phyloP scores from a whole-genome alignment of 2,797 vertebrate genomes.

The Enteromius afrohamiltoni region DNA sequence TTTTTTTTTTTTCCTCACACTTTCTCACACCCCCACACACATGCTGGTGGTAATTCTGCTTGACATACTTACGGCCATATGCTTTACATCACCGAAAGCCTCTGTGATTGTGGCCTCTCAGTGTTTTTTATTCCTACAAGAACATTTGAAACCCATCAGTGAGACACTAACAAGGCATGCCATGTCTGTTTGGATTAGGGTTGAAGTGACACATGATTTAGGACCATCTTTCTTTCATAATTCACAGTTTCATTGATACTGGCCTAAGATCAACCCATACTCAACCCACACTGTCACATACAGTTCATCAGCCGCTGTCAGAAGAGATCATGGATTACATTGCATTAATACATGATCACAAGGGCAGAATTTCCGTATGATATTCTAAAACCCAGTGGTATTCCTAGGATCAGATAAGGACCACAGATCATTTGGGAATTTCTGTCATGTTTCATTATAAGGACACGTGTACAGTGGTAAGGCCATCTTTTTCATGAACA shows the following conservation, averaged over 20 bases:
- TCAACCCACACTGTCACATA: slow-evolving; percentile 12
- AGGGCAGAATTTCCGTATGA: slow-evolving; percentile 11
- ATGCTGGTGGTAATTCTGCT: slow-evolving; percentile 44
- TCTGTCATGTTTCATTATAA: slow-evolving; percentile 37
- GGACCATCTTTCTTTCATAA: slow-evolving; percentile 39
- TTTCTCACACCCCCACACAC: slow-evolving; percentile 33
- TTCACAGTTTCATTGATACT: slow-evolving; percentile 23
- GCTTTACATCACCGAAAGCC: slow-evolving; percentile 40
- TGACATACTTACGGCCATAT: slow-evolving; percentile 42
- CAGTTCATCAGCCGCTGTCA: slow-evolving; percentile 27
- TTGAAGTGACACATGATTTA: slow-evolving; percentile 26
- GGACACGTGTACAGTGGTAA: background rate
- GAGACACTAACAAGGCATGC: slow-evolving; percentile 40
- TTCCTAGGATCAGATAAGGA: slow-evolving; percentile 38
- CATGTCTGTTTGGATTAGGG: slow-evolving; percentile 36
- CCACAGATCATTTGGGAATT: slow-evolving; percentile 32
- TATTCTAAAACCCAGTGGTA: slow-evolving; percentile 23
- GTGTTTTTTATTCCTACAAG: slow-evolving; percentile 31
- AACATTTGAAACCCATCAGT: slow-evolving; percentile 46
- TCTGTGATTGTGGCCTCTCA: slow-evolving; percentile 21
- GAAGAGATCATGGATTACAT: background rate
- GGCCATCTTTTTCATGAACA: background rate
- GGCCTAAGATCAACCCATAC: slow-evolving; percentile 23
- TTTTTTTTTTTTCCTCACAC: background rate
- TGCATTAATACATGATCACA: slow-evolving; percentile 17